These are phyloP conservation scores for Cydia fagiglandana DNA, from an alignment of 1,140 invertebrate genomes.

Conservation along the genomic window DNA sequence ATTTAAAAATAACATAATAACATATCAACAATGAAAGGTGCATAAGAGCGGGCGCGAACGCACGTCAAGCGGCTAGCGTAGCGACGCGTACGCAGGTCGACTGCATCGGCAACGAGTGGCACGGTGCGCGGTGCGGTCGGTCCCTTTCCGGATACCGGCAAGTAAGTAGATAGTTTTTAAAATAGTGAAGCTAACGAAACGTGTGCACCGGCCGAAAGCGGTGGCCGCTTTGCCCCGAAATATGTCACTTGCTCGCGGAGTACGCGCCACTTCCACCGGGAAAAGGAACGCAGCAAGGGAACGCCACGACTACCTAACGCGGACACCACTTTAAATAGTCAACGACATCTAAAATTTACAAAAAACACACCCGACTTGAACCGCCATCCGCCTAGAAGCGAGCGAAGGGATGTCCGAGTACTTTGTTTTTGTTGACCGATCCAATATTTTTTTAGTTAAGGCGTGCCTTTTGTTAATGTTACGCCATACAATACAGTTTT, in stretches of 20 bases:
- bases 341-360: constrained; percentile 36
- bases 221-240: constrained; percentile 69
- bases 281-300: constrained; percentile 34
- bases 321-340: constrained; percentile 32
- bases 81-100: constrained; percentile 73
- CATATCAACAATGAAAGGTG: constrained; percentile 64
- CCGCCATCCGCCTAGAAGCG: constrained; percentile 34
- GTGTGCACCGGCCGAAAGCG: constrained; percentile 73
- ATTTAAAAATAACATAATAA: constrained; percentile 42
- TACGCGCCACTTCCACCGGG: constrained; percentile 35
- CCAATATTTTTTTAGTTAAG: constrained; percentile 19
- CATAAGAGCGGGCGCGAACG: constrained; percentile 60
- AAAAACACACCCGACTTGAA: constrained; percentile 43
- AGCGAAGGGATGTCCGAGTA: constrained; percentile 37
- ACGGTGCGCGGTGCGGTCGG: constrained; percentile 61
- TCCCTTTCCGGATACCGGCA: constrained; percentile 75
- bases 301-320: constrained; percentile 20
- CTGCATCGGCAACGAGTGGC: constrained; percentile 72
- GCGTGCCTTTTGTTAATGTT: constrained; percentile 20
- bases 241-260: constrained; percentile 68
- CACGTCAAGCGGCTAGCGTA: constrained; percentile 62
- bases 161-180: constrained; percentile 68
- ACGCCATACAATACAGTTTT: neutral
- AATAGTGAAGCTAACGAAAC: constrained; percentile 77
- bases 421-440: constrained; percentile 41